phyloP scores from a whole-genome alignment of 2,888 invertebrate genomes.

The Sicus ferrugineus region DNA sequence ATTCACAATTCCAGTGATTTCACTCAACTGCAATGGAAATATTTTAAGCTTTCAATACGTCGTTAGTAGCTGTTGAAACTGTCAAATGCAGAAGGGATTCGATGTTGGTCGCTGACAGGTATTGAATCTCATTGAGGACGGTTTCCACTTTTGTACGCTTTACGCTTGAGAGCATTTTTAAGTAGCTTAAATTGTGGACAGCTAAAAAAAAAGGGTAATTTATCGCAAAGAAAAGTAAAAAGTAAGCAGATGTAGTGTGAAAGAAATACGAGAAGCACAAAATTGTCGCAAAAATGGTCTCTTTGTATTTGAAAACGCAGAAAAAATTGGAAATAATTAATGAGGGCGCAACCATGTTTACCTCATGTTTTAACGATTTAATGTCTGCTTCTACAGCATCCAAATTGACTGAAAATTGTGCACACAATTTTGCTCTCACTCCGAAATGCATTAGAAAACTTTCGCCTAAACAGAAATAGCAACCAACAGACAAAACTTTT shows the following conservation, averaged over 20 bases:
- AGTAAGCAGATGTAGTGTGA: too few relatives aligned
- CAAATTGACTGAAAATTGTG: too few relatives aligned
- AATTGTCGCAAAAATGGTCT: background rate
- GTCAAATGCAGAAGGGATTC: background rate
- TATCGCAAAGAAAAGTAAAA: too few relatives aligned
- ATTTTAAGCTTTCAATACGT: constrained; percentile 5
- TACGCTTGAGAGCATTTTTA: background rate
- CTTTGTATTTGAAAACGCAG: background rate
- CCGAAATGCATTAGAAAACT: too few relatives aligned
- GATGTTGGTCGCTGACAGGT: background rate
- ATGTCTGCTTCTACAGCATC: too few relatives aligned
- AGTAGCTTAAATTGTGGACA: background rate
- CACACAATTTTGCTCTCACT: too few relatives aligned
- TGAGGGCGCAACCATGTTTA: too few relatives aligned
- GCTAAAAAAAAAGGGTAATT: background rate
- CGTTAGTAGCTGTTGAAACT: background rate
- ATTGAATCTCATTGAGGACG: background rate
- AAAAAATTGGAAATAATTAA: background rate
- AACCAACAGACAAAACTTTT: too few relatives aligned
- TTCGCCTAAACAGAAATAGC: too few relatives aligned
- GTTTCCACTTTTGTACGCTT: background rate
- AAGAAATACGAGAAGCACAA: too few relatives aligned
- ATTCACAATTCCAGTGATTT: background rate
- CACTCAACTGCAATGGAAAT: background rate
- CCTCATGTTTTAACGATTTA: too few relatives aligned